These are phyloP conservation scores for Channallabes apus DNA, from an alignment of 2,797 vertebrate species.

Conservation along the genomic window DNA sequence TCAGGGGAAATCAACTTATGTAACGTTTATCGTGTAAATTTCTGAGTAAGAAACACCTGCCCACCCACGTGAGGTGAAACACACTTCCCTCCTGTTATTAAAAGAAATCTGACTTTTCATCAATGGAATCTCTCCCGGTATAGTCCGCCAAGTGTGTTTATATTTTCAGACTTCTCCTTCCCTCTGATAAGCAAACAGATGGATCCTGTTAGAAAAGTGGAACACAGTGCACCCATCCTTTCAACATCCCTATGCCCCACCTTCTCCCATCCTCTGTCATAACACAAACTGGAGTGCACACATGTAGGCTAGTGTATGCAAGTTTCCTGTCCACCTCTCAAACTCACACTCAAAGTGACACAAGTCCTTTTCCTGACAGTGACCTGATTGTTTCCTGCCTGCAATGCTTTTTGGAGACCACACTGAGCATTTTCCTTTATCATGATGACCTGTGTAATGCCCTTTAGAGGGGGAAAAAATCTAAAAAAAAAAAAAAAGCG, in stretches of 20 bases:
- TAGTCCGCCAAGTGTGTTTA: conserved; percentile 51
- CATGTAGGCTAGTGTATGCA: conserved; percentile 32
- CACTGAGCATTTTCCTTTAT: conserved; percentile 62
- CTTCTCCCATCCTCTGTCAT: conserved; percentile 37
- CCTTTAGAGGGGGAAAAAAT: conserved; percentile 60
- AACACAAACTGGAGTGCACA: conserved; percentile 30
- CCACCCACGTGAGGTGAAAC: neutral
- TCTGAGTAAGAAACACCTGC: conserved; percentile 25
- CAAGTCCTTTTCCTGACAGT: conserved; percentile 73
- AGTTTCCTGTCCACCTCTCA: conserved; percentile 65
- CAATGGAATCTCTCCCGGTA: conserved; percentile 53
- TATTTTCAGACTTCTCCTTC: conserved; percentile 56
- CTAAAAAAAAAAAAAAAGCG: conserved; percentile 43
- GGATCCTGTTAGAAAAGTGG: conserved; percentile 57
- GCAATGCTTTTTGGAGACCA: conserved; percentile 68
- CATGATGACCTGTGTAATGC: conserved; percentile 56
- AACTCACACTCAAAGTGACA: conserved; percentile 65
- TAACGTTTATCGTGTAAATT: neutral
- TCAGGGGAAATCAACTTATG: conserved; percentile 34
- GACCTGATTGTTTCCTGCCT: conserved; percentile 74
- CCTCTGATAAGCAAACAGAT: conserved; percentile 62
- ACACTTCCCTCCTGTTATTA: neutral
- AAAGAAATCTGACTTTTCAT: conserved; percentile 2
- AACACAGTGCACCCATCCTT: conserved; percentile 40
- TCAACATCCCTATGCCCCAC: conserved; percentile 33